Evolutionary conservation across 1,140 invertebrate genomes (phyloP).

Genomic region (Drosophila kanapiae): DNA sequence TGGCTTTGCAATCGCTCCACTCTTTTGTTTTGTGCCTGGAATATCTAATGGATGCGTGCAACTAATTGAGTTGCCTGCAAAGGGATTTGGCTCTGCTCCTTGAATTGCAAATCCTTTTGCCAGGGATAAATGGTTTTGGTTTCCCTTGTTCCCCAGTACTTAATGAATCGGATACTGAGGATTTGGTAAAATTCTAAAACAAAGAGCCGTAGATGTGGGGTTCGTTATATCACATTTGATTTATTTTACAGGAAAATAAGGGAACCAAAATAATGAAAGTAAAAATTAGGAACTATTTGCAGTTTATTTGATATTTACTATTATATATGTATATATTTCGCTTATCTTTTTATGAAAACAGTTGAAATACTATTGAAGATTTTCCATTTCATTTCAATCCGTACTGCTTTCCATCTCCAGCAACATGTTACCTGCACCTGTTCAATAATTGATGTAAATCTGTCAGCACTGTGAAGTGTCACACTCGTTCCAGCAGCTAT

Average conservation of each 20-base stretch:
- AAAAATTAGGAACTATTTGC: too few relatives aligned
- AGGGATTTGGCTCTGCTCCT: slow-evolving; percentile 25
- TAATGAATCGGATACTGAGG: slow-evolving; percentile 51
- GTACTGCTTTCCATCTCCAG: not conserved
- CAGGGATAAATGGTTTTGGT: slow-evolving; percentile 46
- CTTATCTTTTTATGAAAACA: too few relatives aligned
- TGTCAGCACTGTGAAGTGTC: slow-evolving; percentile 68
- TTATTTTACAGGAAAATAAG: not conserved
- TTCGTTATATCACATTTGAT: too few relatives aligned
- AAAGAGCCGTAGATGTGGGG: not conserved
- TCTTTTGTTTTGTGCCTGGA: slow-evolving; percentile 72
- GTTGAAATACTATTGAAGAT: not conserved
- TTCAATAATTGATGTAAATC: slow-evolving; percentile 78
- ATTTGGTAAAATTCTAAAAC: too few relatives aligned
- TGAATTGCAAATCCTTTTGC: slow-evolving; percentile 53
- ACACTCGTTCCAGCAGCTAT: slow-evolving; percentile 51
- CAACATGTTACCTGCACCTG: slow-evolving; percentile 54
- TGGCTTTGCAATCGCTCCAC: slow-evolving; percentile 77
- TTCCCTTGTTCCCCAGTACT: slow-evolving; percentile 19
- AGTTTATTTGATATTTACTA: too few relatives aligned
- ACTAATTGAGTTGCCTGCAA: slow-evolving; percentile 75
- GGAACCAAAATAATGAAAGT: too few relatives aligned
- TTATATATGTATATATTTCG: too few relatives aligned
- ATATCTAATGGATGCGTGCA: slow-evolving; percentile 80
- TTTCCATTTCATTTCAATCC: not conserved